A percentile compares a stretch with the other conserved stretches of the same genome.
Evolutionary conservation across 2,888 invertebrate genomes (phyloP).

Genomic region (Fragum whitleyi): DNA sequence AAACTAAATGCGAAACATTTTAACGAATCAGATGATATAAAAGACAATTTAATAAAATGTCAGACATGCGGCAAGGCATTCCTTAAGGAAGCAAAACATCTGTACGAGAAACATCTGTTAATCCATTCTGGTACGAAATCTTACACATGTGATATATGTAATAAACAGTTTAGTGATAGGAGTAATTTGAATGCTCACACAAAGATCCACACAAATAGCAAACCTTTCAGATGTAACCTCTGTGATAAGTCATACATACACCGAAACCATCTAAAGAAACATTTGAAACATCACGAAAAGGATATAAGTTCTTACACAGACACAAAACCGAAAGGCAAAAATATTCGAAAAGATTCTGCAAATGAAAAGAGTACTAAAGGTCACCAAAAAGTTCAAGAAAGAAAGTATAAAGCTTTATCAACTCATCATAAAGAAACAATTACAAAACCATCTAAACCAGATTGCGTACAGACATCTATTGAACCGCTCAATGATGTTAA

Average conservation of each 20-base stretch:
- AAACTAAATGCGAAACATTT: slow-evolving; percentile 29
- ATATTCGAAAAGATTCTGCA: not conserved
- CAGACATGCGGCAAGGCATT: slow-evolving; percentile 30
- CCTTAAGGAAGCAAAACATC: slow-evolving; percentile 11
- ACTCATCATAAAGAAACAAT: too few relatives aligned
- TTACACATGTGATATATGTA: not conserved
- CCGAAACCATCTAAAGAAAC: slow-evolving; percentile 36
- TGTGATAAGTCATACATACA: slow-evolving; percentile 42
- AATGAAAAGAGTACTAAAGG: too few relatives aligned
- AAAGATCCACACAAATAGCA: slow-evolving; percentile 37
- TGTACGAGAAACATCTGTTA: slow-evolving; percentile 27
- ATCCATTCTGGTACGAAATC: not conserved
- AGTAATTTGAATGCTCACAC: slow-evolving; percentile 13
- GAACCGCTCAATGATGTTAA: too few relatives aligned
- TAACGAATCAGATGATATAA: not conserved
- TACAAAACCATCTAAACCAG: too few relatives aligned
- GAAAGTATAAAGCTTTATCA: too few relatives aligned
- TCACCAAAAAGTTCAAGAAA: too few relatives aligned
- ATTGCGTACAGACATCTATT: too few relatives aligned
- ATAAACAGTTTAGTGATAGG: slow-evolving; percentile 16
- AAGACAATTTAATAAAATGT: slow-evolving; percentile 24
- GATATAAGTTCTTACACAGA: not conserved
- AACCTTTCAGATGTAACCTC: slow-evolving; percentile 34
- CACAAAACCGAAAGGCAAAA: not conserved
- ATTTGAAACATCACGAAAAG: slow-evolving; percentile 4